phyloP scores from a whole-genome alignment of 2,888 invertebrate species.

The Mythimna albipuncta region DNA sequence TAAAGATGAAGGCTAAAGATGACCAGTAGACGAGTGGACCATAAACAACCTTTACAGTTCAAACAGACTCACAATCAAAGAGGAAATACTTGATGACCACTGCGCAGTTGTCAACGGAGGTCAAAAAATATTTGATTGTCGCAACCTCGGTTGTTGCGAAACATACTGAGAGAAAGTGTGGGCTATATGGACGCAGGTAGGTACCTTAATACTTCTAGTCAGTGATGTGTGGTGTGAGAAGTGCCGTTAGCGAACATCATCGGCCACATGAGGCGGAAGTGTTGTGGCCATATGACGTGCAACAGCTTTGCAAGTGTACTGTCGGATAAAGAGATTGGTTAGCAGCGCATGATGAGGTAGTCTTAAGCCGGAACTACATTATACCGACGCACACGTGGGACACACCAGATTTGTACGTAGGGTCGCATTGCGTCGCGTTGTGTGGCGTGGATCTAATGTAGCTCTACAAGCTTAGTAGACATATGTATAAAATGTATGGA shows the following conservation, averaged over 20 bases:
- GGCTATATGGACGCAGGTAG: slow-evolving; percentile 16
- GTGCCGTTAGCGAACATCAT: slow-evolving; percentile 44
- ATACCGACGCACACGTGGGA: too few species aligned
- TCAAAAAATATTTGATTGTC: slow-evolving; percentile 67
- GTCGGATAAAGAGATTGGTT: not conserved
- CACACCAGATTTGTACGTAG: too few species aligned
- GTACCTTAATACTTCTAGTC: slow-evolving; percentile 7
- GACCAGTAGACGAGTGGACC: slow-evolving; percentile 4
- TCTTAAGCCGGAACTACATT: too few species aligned
- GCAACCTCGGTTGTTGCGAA: slow-evolving; percentile 62
- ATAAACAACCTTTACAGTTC: slow-evolving; percentile 23
- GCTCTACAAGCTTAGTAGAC: too few species aligned
- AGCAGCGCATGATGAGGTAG: too few species aligned
- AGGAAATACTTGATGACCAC: slow-evolving; percentile 59
- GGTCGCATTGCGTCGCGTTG: too few species aligned
- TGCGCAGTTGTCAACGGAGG: slow-evolving; percentile 64
- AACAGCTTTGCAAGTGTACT: slow-evolving; percentile 9
- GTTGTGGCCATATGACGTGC: slow-evolving; percentile 10
- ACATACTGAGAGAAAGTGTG: slow-evolving; percentile 59
- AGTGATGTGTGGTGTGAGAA: slow-evolving; percentile 16
- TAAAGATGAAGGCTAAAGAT: slow-evolving; percentile 12
- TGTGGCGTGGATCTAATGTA: too few species aligned
- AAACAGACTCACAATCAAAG: slow-evolving; percentile 41
- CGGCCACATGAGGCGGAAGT: slow-evolving; percentile 42
- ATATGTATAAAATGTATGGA: too few species aligned